Evolutionary conservation across 2,797 vertebrate species (phyloP).

Genomic region (Cygnus olor): DNA sequence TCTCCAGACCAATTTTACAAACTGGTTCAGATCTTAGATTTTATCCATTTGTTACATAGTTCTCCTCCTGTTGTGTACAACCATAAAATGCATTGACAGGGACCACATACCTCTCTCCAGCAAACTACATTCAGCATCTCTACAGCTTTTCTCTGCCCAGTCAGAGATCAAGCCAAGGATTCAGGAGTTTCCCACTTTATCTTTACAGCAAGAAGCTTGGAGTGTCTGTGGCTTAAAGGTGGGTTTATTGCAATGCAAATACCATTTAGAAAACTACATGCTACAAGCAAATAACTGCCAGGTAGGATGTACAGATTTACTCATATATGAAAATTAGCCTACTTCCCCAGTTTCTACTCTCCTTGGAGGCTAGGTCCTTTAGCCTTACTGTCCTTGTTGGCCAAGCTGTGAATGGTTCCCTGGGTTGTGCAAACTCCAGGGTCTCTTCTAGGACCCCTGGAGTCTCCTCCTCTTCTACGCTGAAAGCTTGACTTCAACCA

Average conservation of each 20-base stretch:
- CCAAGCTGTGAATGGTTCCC: background rate
- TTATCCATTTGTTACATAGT: background rate
- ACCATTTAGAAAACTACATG: background rate
- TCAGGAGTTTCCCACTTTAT: background rate
- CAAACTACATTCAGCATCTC: background rate
- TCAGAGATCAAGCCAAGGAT: background rate
- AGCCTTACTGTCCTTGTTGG: background rate
- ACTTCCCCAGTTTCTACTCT: rapidly evolving
- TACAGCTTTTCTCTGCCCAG: background rate
- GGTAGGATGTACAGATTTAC: background rate
- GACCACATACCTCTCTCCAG: background rate
- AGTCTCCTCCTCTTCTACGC: background rate
- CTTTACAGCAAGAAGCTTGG: background rate
- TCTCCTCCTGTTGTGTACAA: background rate
- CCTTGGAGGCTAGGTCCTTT: background rate
- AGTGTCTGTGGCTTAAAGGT: background rate
- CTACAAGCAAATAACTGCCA: background rate
- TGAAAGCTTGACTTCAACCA: too few species aligned
- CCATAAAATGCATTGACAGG: background rate
- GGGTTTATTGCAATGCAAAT: background rate
- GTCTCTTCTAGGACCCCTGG: background rate
- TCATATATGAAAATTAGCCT: background rate
- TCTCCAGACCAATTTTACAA: background rate
- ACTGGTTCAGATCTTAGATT: background rate
- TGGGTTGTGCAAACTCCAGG: background rate